Percentiles rank a stretch among this genome's conserved stretches.
Conservation (phyloP, 1,140 invertebrate genomes). For the Drosophila repletoides region DNA sequence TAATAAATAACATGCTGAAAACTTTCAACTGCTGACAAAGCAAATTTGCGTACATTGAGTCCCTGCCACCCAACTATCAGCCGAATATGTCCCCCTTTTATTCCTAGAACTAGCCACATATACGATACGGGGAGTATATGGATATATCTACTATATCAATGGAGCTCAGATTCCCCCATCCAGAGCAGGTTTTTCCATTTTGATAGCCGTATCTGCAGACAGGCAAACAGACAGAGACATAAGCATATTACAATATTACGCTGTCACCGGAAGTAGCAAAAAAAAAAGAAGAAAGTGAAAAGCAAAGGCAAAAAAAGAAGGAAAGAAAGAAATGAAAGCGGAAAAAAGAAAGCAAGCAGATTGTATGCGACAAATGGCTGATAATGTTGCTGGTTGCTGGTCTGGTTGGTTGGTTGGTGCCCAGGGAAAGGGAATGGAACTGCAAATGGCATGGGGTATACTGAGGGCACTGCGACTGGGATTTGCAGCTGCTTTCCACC, state of each 20-base stretch:
- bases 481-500: neutral
- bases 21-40: conserved; percentile 51
- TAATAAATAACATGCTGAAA: conserved; percentile 74
- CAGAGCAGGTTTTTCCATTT: conserved; percentile 28
- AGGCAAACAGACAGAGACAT: conserved; percentile 68
- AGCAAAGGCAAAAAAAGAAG: neutral
- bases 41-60: conserved; percentile 38
- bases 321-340: conserved; percentile 28
- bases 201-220: conserved; percentile 45
- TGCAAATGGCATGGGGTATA: neutral
- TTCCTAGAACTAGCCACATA: neutral
- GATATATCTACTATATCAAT: conserved; percentile 9
- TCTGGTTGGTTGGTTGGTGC: conserved; percentile 4
- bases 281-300: conserved; percentile 19
- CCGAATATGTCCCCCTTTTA: neutral
- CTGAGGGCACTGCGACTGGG: conserved; percentile 3
- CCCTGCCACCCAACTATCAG: neutral
- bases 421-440: conserved; percentile 14
- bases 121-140: no score
- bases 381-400: conserved; percentile 76
- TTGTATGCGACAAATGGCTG: conserved; percentile 80
- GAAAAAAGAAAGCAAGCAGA: conserved; percentile 60
- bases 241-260: conserved; percentile 81
- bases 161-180: conserved; percentile 38
- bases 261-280: conserved; percentile 74